A percentile compares a stretch with the other conserved stretches of the same genome.
These are phyloP conservation scores for Takifugu rubripes DNA, from an alignment of 2,797 vertebrate genomes.

Conservation along the genomic window DNA sequence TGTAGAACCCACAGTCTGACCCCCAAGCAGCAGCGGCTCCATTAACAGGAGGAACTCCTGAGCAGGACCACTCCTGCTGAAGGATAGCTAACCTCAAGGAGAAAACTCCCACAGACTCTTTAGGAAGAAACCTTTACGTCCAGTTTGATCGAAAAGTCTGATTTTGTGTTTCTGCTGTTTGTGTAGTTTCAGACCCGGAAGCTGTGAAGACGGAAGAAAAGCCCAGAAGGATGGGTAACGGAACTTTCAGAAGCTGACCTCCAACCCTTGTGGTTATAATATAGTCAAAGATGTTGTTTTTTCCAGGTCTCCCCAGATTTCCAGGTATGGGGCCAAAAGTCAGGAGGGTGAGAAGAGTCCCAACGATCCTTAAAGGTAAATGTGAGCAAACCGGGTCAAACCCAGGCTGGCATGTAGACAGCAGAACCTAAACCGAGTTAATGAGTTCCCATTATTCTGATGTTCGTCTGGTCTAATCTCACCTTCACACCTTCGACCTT, in stretches of 20 bases:
- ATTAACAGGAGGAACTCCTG: no score
- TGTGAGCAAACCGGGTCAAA: no score
- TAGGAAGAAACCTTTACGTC: no score
- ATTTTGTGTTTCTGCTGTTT: background rate
- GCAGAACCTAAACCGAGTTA: no score
- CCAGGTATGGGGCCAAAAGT: slow-evolving; percentile 18
- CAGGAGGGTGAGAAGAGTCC: slow-evolving; percentile 23
- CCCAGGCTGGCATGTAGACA: no score
- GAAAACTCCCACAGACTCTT: no score
- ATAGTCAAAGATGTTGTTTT: background rate
- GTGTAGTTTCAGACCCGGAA: slow-evolving; percentile 27
- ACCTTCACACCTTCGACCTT: slow-evolving; percentile 6
- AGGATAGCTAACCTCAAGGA: no score
- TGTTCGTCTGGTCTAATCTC: background rate
- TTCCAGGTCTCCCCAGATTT: slow-evolving; percentile 58
- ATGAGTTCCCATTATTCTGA: background rate
- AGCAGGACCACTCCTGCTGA: no score
- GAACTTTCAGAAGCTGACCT: no score
- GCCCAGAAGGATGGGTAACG: slow-evolving; percentile 47
- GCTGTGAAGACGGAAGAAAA: slow-evolving; percentile 30
- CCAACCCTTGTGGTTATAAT: background rate
- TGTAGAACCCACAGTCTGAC: no score
- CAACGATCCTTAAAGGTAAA: slow-evolving; percentile 45
- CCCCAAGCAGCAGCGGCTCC: no score
- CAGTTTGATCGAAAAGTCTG: background rate